Evolutionary conservation across 2,113 vertebrate genomes (phyloP).

Genomic region (Marmota monax): DNA sequence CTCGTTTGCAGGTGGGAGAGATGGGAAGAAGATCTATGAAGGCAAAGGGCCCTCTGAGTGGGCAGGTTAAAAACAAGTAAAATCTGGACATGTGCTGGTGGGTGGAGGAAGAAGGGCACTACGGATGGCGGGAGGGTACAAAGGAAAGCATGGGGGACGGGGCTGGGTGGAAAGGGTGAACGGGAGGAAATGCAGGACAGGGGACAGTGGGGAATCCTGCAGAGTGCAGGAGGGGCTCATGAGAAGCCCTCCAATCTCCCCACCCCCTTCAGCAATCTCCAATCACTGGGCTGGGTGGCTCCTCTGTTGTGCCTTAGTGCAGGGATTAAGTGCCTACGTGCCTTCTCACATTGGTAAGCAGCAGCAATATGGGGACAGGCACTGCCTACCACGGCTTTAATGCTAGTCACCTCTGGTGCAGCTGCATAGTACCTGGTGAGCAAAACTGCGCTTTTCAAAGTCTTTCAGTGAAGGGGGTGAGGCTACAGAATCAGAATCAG

Average conservation of each 20-base stretch:
- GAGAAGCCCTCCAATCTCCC: background rate
- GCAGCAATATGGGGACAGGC: background rate
- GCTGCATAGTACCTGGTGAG: no score
- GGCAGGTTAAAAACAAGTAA: background rate
- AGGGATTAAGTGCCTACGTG: background rate
- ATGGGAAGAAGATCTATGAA: background rate
- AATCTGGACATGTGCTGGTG: background rate
- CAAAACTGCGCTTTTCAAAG: background rate
- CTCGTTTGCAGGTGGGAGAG: no score
- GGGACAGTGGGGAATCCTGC: no score
- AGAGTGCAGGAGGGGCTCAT: background rate
- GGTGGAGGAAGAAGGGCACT: background rate
- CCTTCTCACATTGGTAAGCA: background rate
- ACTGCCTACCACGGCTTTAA: rapidly evolving
- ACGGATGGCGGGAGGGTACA: background rate
- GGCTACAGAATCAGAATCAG: background rate
- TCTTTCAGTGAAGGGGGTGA: rapidly evolving
- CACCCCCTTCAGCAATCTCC: background rate
- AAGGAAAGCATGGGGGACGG: background rate
- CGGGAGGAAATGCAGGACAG: rapidly evolving
- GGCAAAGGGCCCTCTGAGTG: background rate
- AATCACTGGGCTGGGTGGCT: no score
- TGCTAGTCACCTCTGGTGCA: background rate
- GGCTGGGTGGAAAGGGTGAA: no score
- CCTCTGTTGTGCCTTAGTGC: background rate